Conservation (phyloP, 2,113 vertebrate genomes). For the Hippocampus barbouri region DNA sequence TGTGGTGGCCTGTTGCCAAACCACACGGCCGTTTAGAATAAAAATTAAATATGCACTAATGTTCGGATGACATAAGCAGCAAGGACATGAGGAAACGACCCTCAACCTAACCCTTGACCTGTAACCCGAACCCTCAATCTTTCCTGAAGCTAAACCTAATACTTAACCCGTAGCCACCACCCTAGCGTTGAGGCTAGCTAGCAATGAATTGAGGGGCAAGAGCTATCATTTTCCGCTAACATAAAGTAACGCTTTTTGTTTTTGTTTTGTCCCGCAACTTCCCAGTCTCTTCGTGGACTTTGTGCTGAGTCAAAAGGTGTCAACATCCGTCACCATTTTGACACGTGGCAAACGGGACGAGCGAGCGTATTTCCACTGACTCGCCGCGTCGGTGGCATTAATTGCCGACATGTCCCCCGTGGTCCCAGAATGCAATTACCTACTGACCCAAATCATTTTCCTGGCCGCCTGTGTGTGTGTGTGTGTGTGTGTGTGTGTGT, state of each 20-base stretch:
- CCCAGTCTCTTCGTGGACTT: slow-evolving; percentile 13
- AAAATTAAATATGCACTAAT: slow-evolving; percentile 31
- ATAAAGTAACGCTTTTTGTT: not conserved
- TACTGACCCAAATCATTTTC: slow-evolving; percentile 71
- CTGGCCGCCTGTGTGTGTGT: slow-evolving; percentile 45
- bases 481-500: slow-evolving; percentile 38
- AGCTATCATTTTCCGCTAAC: slow-evolving; percentile 13
- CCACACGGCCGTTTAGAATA: slow-evolving; percentile 35
- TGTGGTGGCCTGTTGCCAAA: slow-evolving; percentile 48
- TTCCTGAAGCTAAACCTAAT: not conserved
- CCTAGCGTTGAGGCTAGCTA: not conserved
- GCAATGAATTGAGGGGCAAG: slow-evolving; percentile 3
- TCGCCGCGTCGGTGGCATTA: slow-evolving; percentile 54
- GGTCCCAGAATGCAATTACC: slow-evolving; percentile 69
- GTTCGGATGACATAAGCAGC: slow-evolving; percentile 12
- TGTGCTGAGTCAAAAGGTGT: slow-evolving; percentile 15
- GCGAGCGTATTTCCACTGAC: slow-evolving; percentile 43
- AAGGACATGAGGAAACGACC: not conserved
- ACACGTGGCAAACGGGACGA: slow-evolving; percentile 29
- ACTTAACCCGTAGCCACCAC: too few relatives aligned
- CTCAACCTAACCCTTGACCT: not conserved
- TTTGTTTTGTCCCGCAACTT: not conserved
- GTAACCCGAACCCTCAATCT: too few relatives aligned
- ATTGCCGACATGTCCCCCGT: slow-evolving; percentile 62
- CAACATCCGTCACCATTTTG: slow-evolving; percentile 18